Percentiles rank a stretch among this genome's conserved stretches.
Conservation (phyloP, 1,140 invertebrate species). For the Rhyacophila brunnea region DNA sequence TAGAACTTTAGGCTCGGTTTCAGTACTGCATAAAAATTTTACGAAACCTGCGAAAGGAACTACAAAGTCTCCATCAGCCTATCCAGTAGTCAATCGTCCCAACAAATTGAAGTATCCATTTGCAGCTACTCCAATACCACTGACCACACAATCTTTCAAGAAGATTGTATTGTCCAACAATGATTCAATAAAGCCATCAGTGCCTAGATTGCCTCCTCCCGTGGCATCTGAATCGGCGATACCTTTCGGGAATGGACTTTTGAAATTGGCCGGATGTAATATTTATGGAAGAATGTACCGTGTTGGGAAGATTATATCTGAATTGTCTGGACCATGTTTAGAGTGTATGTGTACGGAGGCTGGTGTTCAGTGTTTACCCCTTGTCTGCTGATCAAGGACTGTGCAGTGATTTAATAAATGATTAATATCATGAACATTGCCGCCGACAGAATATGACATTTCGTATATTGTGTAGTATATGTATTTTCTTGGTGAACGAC, state of each 20-base stretch:
- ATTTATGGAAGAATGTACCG: conserved; percentile 89
- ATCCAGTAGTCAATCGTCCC: conserved; percentile 21
- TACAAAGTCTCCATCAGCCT: conserved; percentile 19
- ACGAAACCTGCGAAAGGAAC: conserved; percentile 21
- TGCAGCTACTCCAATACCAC: conserved; percentile 11
- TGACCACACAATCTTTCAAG: conserved; percentile 15
- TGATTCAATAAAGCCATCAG: too few relatives aligned
- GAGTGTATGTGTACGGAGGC: conserved; percentile 84
- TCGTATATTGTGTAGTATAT: too few relatives aligned
- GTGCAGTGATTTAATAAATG: too few relatives aligned
- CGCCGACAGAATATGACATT: too few relatives aligned
- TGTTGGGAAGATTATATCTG: conserved; percentile 78
- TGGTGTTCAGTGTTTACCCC: conserved; percentile 79
- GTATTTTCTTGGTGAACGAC: too few relatives aligned
- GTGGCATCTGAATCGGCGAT: conserved; percentile 29
- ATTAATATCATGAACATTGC: too few relatives aligned
- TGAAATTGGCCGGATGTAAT: conserved; percentile 86
- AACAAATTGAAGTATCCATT: conserved; percentile 25
- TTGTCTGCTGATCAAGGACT: conserved; percentile 59
- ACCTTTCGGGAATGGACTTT: conserved; percentile 50
- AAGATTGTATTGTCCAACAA: conserved; percentile 17
- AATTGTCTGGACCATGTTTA: conserved; percentile 78
- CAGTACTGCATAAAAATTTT: conserved; percentile 23
- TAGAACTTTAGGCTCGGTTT: conserved; percentile 11
- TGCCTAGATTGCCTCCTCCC: background rate